phyloP scores from a whole-genome alignment of 2,113 vertebrate genomes.

The Triplophysa siluroides region DNA sequence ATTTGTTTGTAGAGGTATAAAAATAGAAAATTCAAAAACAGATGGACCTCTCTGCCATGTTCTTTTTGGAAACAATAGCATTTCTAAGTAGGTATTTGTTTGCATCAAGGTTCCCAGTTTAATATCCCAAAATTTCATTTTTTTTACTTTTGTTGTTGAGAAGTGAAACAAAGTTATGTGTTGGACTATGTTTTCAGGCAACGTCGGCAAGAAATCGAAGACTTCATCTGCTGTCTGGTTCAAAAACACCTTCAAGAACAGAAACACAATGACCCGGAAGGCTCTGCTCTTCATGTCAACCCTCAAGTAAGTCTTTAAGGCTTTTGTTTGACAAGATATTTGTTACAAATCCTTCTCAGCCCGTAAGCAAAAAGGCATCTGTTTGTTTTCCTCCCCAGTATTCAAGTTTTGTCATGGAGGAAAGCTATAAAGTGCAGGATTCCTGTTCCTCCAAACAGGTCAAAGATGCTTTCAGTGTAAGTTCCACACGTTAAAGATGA shows the following conservation, averaged over 20 bases:
- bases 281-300: constrained; percentile 74
- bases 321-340: neutral
- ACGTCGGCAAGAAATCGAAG: constrained; percentile 95
- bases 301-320: constrained; percentile 82
- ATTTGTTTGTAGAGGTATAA: constrained; percentile 76
- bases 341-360: neutral
- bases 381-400: constrained; percentile 68
- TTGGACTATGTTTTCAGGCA: constrained; percentile 73
- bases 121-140: neutral
- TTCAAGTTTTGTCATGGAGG: constrained; percentile 86
- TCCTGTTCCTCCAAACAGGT: constrained; percentile 71
- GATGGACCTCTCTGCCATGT: constrained; percentile 92
- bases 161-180: neutral
- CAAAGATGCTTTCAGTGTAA: constrained; percentile 93
- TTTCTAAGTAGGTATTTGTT: constrained; percentile 87
- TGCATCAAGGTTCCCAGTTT: neutral
- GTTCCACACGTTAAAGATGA: constrained; percentile 55
- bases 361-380: neutral
- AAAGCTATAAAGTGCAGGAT: constrained; percentile 71
- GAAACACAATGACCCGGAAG: constrained; percentile 72
- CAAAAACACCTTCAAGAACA: constrained; percentile 81
- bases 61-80: constrained; percentile 90
- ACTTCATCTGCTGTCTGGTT: constrained; percentile 84
- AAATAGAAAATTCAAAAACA: constrained; percentile 78
- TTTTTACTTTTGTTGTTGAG: too few species aligned